A percentile compares a stretch with the other conserved stretches of the same genome.
These are phyloP conservation scores for Nerophis ophidion DNA, from an alignment of 2,113 vertebrate species.

Conservation along the genomic window DNA sequence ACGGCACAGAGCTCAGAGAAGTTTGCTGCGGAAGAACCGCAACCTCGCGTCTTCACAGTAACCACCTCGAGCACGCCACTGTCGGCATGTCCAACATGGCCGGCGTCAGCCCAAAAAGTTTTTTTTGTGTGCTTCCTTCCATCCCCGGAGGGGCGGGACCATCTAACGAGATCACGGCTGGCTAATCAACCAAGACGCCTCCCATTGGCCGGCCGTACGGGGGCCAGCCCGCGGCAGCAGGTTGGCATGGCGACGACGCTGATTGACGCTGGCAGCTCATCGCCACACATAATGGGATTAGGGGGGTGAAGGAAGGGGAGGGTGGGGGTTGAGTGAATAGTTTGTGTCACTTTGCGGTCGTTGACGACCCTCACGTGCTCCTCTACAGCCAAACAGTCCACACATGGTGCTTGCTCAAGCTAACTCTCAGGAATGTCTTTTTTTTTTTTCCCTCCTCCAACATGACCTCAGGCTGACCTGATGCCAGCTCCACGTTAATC, in stretches of 20 bases:
- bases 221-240: slow-evolving; percentile 20
- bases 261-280: slow-evolving; percentile 50
- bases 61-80: not conserved
- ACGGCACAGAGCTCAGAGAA: too few relatives aligned
- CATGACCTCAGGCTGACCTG: too few relatives aligned
- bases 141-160: slow-evolving; percentile 11
- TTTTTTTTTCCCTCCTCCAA: too few relatives aligned
- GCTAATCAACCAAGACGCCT: slow-evolving; percentile 45
- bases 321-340: slow-evolving; percentile 13
- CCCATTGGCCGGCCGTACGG: slow-evolving; percentile 28
- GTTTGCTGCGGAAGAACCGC: too few relatives aligned
- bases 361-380: too few relatives aligned
- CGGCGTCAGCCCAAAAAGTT: slow-evolving; percentile 28
- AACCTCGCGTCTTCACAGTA: not conserved
- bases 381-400: too few relatives aligned
- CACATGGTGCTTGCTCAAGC: too few relatives aligned
- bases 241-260: slow-evolving; percentile 46
- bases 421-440: too few relatives aligned
- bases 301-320: not conserved
- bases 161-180: slow-evolving; percentile 40
- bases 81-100: slow-evolving; percentile 5
- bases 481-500: too few relatives aligned
- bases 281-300: slow-evolving; percentile 59
- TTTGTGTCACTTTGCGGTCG: slow-evolving; percentile 1
- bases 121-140: not conserved